Evolutionary conservation across 2,797 vertebrate species (phyloP).

Genomic region (Ibycter americanus): DNA sequence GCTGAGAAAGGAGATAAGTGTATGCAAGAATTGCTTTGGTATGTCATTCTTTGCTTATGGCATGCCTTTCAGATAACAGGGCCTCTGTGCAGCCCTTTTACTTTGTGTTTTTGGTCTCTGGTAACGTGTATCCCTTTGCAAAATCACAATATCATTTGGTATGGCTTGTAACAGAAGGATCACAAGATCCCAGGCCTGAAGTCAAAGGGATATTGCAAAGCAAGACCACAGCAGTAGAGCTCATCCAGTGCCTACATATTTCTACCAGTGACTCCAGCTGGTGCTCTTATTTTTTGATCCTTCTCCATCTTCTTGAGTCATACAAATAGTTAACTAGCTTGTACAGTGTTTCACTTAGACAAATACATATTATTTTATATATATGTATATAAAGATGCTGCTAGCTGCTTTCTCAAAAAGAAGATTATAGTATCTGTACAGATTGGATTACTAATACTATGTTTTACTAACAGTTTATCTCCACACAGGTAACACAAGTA

Average conservation of each 20-base stretch:
- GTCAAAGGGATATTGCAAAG: background rate
- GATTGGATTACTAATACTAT: constrained; percentile 29
- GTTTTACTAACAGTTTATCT: constrained; percentile 71
- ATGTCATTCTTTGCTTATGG: background rate
- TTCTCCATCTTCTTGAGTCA: background rate
- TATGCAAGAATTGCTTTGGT: background rate
- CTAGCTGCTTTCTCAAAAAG: background rate
- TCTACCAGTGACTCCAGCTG: background rate
- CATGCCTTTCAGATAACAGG: background rate
- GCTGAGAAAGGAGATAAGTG: background rate
- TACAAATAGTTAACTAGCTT: background rate
- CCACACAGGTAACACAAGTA: constrained; percentile 84
- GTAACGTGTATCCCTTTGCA: background rate
- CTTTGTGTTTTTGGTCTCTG: background rate
- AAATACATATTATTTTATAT: background rate
- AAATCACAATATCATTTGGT: background rate
- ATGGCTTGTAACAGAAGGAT: background rate
- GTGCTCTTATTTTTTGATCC: background rate
- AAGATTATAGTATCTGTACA: background rate
- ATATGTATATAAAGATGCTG: background rate
- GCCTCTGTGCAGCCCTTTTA: background rate
- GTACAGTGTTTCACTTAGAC: background rate
- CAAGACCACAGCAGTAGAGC: background rate
- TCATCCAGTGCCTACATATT: background rate
- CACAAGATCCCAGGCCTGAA: background rate